A percentile compares a stretch with the other conserved stretches of the same genome.
Evolutionary conservation across 2,113 vertebrate species (phyloP).

Genomic region (Pseudopodoces humilis): DNA sequence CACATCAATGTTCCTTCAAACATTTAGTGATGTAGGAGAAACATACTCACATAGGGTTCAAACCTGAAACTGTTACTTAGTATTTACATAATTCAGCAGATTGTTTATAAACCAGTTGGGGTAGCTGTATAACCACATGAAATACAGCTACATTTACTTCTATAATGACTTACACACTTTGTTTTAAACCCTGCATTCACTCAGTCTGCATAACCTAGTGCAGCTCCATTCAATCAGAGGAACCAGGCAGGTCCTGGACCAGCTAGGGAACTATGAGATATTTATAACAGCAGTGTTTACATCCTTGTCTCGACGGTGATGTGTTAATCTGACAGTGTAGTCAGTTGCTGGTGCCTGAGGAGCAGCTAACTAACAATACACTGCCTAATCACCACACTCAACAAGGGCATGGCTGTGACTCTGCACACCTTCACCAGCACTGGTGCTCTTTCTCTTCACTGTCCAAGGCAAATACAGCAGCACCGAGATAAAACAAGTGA

Average conservation of each 20-base stretch:
- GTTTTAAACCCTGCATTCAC: background rate
- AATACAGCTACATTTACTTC: background rate
- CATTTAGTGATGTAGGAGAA: background rate
- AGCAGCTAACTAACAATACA: slow-evolving; percentile 82
- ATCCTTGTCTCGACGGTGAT: background rate
- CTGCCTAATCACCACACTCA: slow-evolving; percentile 77
- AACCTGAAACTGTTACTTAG: background rate
- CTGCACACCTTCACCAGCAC: background rate
- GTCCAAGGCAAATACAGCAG: background rate
- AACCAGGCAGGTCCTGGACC: background rate
- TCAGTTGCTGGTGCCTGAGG: slow-evolving; percentile 64
- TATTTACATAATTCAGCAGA: background rate
- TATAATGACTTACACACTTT: background rate
- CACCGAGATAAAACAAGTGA: background rate
- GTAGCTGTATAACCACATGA: background rate
- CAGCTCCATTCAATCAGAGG: background rate
- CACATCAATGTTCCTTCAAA: background rate
- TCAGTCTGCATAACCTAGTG: background rate
- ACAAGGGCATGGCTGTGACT: background rate
- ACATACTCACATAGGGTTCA: background rate
- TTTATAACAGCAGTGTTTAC: background rate
- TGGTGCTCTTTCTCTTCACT: background rate
- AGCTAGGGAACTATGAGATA: background rate
- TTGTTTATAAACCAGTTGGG: background rate
- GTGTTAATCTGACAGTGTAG: slow-evolving; percentile 67